A percentile compares a stretch with the other conserved stretches of the same genome.
These are phyloP conservation scores for Nebria salina DNA, from an alignment of 2,888 invertebrate genomes.

Conservation along the genomic window DNA sequence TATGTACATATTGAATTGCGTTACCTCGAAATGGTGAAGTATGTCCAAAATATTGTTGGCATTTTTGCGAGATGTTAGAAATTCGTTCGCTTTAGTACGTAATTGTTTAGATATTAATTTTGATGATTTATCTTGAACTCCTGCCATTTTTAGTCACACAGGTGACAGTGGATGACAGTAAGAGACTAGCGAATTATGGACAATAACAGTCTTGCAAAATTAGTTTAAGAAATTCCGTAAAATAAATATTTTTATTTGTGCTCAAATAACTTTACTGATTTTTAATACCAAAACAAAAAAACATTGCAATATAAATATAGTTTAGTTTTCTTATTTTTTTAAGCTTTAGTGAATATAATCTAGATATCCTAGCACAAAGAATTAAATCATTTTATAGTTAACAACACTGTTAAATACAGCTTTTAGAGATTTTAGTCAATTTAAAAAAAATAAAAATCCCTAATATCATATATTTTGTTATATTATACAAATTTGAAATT, in stretches of 20 bases:
- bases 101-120: conserved; percentile 74
- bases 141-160: conserved; percentile 45
- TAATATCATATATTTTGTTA: too few species aligned
- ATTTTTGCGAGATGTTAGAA: conserved; percentile 73
- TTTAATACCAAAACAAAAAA: background rate
- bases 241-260: background rate
- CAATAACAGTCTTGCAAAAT: conserved; percentile 3
- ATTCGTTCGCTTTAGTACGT: conserved; percentile 75
- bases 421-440: too few species aligned
- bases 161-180: conserved; percentile 44
- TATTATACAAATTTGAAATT: too few species aligned
- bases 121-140: conserved; percentile 54
- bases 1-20: conserved; percentile 42
- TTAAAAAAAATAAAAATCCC: too few species aligned
- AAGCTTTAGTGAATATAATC: too few species aligned
- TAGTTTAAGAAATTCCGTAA: background rate
- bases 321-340: too few species aligned
- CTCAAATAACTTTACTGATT: background rate
- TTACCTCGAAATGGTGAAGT: conserved; percentile 74
- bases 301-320: background rate
- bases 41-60: conserved; percentile 75
- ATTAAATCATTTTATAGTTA: too few species aligned
- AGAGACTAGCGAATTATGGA: conserved; percentile 29
- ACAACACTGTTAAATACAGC: too few species aligned
- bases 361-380: too few species aligned